Conservation (phyloP, 2,888 invertebrate species). For the Laothoe populi region DNA sequence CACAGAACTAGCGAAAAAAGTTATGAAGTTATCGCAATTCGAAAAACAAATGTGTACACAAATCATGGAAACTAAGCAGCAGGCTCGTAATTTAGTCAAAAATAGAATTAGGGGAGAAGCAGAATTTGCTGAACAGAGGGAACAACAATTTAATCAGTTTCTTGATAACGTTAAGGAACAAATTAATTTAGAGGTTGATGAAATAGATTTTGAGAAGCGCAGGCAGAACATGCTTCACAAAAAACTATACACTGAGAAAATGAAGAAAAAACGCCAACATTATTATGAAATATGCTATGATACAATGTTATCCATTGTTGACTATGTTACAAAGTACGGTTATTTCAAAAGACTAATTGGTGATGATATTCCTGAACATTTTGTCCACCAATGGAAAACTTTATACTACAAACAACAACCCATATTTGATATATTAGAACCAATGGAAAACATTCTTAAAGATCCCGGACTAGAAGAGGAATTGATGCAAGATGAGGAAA, state of each 20-base stretch:
- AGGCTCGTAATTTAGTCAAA: slow-evolving; percentile 81
- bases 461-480: slow-evolving; percentile 58
- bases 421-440: slow-evolving; percentile 77
- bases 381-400: slow-evolving; percentile 83
- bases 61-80: slow-evolving; percentile 85
- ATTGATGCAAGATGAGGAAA: slow-evolving; percentile 64
- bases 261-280: slow-evolving; percentile 74
- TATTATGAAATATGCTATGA: slow-evolving; percentile 80
- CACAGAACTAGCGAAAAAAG: slow-evolving; percentile 79
- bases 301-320: slow-evolving; percentile 81
- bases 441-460: slow-evolving; percentile 67
- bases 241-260: slow-evolving; percentile 82
- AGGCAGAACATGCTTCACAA: slow-evolving; percentile 80
- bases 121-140: slow-evolving; percentile 77
- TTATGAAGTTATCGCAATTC: slow-evolving; percentile 86
- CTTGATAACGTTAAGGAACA: slow-evolving; percentile 73
- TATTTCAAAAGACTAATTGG: slow-evolving; percentile 74
- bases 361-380: slow-evolving; percentile 73
- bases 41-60: slow-evolving; percentile 88
- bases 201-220: slow-evolving; percentile 81
- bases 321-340: slow-evolving; percentile 80
- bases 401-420: slow-evolving; percentile 83
- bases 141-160: slow-evolving; percentile 75
- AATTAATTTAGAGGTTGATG: slow-evolving; percentile 72
- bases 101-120: slow-evolving; percentile 81